Conservation (phyloP, 2,113 vertebrate genomes). For the Tragulus kanchil region DNA sequence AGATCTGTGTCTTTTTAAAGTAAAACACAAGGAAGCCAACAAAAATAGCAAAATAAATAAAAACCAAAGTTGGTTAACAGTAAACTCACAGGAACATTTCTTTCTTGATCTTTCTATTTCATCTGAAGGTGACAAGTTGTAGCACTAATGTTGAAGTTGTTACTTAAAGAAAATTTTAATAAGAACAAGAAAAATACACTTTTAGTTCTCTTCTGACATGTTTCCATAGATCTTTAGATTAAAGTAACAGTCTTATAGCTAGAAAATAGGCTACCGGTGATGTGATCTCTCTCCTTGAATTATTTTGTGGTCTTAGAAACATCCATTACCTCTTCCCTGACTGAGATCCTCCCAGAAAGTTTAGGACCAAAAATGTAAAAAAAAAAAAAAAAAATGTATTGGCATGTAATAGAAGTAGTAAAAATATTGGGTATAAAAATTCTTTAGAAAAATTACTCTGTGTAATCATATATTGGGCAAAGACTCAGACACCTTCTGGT, state of each 20-base stretch:
- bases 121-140: neutral
- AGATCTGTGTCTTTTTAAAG: neutral
- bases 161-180: slow-evolving; percentile 19
- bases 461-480: neutral
- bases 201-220: neutral
- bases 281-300: neutral
- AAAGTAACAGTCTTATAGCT: neutral
- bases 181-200: neutral
- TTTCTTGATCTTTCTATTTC: slow-evolving; percentile 32
- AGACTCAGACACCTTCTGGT: neutral
- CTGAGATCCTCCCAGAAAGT: neutral
- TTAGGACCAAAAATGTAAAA: neutral
- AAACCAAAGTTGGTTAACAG: neutral
- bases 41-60: neutral
- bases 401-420: neutral
- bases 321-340: neutral
- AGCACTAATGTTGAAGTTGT: neutral
- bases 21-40: neutral
- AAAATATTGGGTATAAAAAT: neutral
- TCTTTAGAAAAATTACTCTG: neutral
- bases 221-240: neutral
- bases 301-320: neutral
- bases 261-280: neutral
- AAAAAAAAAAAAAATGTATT: neutral
- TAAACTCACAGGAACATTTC: neutral